Evolutionary conservation across 2,113 vertebrate species (phyloP).

Genomic region (Catharus bicknelli): DNA sequence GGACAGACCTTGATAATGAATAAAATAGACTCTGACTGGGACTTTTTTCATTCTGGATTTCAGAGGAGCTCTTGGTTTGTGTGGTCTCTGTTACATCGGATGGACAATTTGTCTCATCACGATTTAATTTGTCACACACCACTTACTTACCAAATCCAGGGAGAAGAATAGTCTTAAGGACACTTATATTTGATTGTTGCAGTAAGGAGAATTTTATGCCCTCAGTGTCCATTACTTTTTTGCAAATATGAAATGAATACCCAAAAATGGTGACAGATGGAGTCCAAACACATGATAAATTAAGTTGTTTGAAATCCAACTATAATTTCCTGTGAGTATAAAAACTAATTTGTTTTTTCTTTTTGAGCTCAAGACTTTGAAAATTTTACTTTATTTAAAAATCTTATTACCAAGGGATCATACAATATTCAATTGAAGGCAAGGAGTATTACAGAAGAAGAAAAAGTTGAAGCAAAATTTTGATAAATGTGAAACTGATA

Average conservation of each 20-base stretch:
- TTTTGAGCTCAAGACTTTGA: neutral
- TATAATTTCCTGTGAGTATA: neutral
- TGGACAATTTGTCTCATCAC: neutral
- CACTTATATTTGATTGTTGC: neutral
- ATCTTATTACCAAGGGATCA: neutral
- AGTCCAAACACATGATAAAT: neutral
- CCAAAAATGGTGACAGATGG: neutral
- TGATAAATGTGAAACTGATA: neutral
- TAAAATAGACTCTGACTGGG: neutral
- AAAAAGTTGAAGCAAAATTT: neutral
- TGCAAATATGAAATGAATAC: neutral
- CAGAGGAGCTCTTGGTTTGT: neutral
- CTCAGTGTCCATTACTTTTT: neutral
- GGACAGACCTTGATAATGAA: neutral
- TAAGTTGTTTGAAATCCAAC: neutral
- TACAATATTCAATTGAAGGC: neutral
- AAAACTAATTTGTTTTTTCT: neutral
- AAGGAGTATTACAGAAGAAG: neutral
- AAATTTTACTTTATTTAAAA: neutral
- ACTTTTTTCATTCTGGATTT: neutral
- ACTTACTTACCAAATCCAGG: neutral
- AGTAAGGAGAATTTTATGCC: neutral
- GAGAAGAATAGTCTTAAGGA: neutral
- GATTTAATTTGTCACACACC: neutral
- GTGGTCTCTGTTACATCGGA: rapidly evolving